phyloP scores from a whole-genome alignment of 2,113 vertebrate species.

The Tautogolabrus adspersus region DNA sequence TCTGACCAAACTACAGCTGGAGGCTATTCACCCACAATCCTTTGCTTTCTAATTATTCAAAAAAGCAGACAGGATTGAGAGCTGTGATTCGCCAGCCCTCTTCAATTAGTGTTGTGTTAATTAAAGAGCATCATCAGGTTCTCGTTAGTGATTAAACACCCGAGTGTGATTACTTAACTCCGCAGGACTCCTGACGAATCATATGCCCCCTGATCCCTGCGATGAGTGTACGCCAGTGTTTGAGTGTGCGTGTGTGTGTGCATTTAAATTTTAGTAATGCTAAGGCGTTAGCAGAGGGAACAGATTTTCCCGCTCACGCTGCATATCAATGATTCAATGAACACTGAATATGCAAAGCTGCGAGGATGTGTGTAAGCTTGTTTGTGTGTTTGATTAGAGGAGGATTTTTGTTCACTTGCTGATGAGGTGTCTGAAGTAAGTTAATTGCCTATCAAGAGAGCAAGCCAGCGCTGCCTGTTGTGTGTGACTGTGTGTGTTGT shows the following conservation, averaged over 20 bases:
- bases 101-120: conserved; percentile 85
- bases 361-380: conserved; percentile 46
- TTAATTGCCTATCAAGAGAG: conserved; percentile 84
- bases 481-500: conserved; percentile 35
- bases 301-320: conserved; percentile 74
- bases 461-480: conserved; percentile 58
- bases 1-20: conserved; percentile 41
- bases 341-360: conserved; percentile 75
- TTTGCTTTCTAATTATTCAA: conserved; percentile 78
- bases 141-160: conserved; percentile 95
- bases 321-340: conserved; percentile 73
- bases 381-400: conserved; percentile 64
- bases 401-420: conserved; percentile 70
- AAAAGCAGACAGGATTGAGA: conserved; percentile 85
- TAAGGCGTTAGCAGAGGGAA: conserved; percentile 56
- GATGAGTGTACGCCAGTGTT: conserved; percentile 20
- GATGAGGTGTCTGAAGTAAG: conserved; percentile 79
- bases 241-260: conserved; percentile 28
- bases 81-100: conserved; percentile 86
- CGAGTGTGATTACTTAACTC: conserved; percentile 90
- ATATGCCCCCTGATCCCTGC: conserved; percentile 81
- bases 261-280: conserved; percentile 59
- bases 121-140: conserved; percentile 93
- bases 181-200: conserved; percentile 91
- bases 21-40: conserved; percentile 58